Base-by-base conservation (phyloP, 2,797 vertebrate genomes). In the Siniperca undulata region DNA sequence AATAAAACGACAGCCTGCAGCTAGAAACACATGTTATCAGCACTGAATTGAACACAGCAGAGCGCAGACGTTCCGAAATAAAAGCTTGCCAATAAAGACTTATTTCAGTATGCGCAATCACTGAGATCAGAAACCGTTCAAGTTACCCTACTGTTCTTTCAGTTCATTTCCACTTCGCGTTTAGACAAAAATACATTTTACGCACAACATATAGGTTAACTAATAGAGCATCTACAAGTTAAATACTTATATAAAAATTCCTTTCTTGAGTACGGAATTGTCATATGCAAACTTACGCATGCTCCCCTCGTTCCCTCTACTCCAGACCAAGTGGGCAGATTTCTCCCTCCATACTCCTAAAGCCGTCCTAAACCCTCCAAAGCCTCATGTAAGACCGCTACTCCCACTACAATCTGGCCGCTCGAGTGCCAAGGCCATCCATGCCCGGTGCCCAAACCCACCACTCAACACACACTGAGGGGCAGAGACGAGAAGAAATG, bases 401-500 rank as follows among this genome's bases (percentile, higher is more conserved):
- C 94, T 95, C 96, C 95, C 91, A 91, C 92, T 94, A 94, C 94
- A 91, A 94, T 94, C 95, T 96, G 95, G 93, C 91, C 85, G 93
- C 94, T 93, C 65, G 91, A 94, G 95, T 95, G 96, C 95, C 97
- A 96, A 95, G 95, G 96, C 95, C 96, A 95, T 94, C 93, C 94
- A 59, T 95, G 96, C 96, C 96, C 95, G 92, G 96, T 96, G 95
- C 94, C 96, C 97, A 95, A 94, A 96, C 93, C 94, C 93, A 94
- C 92, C 92, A 94, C 94, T 95, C 92, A 92, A 95, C 93, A 94
- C 94, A 95, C 95, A 96, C 95, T 95, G 96, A 96, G 93, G 95
- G 90, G 92, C 96, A 96, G 96, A 96, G 96, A 96, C 95, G 88
- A 96, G 97, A 96, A 98, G 90, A 95, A 97, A 97, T 97, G 95